Conservation (phyloP, 2,113 vertebrate species). For the Thunnus thynnus region DNA sequence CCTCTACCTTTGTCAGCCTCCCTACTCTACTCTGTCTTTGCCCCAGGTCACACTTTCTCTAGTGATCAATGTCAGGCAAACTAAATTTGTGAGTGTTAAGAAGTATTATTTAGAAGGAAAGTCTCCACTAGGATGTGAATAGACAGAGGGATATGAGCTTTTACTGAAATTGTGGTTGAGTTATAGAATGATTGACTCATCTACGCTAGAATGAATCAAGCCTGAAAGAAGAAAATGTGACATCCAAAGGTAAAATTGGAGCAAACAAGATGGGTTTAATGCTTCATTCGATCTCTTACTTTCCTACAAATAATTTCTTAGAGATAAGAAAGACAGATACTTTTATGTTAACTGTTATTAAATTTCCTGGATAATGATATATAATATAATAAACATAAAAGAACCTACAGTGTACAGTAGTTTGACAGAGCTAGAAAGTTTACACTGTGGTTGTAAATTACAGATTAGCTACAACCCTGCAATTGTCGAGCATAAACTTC, state of each 20-base stretch:
- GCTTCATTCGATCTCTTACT: too few relatives aligned
- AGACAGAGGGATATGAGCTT: neutral
- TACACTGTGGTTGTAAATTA: too few relatives aligned
- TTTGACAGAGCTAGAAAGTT: too few relatives aligned
- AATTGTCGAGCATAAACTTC: too few relatives aligned
- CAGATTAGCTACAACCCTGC: too few relatives aligned
- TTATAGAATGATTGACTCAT: constrained; percentile 1
- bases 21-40: neutral
- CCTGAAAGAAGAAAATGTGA: neutral
- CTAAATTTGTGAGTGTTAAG: neutral
- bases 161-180: neutral
- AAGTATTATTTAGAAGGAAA: neutral
- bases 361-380: too few relatives aligned
- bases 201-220: neutral
- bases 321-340: too few relatives aligned
- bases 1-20: constrained; percentile 16
- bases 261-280: too few relatives aligned
- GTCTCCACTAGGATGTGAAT: neutral
- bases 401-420: too few relatives aligned
- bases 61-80: neutral
- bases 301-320: too few relatives aligned
- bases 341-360: too few relatives aligned
- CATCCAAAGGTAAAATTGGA: neutral
- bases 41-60: constrained; percentile 4
- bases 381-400: too few relatives aligned